Base-by-base conservation (phyloP, 2,888 invertebrate species). In the Prosopocoilus inquinatus region DNA sequence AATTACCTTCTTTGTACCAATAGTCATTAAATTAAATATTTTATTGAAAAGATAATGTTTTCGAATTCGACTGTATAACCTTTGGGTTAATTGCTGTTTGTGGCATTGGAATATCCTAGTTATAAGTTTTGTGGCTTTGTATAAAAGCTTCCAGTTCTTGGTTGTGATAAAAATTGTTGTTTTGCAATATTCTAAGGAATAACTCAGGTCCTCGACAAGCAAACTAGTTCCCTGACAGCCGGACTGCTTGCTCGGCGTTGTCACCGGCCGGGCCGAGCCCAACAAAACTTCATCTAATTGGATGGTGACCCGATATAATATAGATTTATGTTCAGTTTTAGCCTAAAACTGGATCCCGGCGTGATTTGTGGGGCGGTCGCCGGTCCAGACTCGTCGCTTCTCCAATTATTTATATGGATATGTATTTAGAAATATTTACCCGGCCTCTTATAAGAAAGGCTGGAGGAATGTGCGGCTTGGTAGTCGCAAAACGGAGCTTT, bases 301-400 rank as follows among this genome's bases (percentile, higher is more conserved):
- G 70, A 69, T 67, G 69, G 70, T 66, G 67, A 65, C 68, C 70
- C 71, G 74, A 75, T 75, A 74, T 75, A 73, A 75, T 75, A 75
- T 73, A 73, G 73, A 75, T 75, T 75, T 75, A 75, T 75, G 73
- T 71, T 66, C 67, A 70, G 70, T 73, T 72, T 74, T 72, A 66
- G 70, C 64, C 65, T 66, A 71, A 71, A 73, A 73, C 69, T 71
- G 72, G 71, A 70, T 70, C 66, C 60, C 63, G 64, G 61, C 63
- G 70, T 75, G 74, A 75, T 75, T 74, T 75, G 73, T 74, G 66
- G 66, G 66, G 64, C 70, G 62, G 62, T 61, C 56, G 50, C 59
- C 57, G 53, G 64, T 59, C 63, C 58, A 55, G 55, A 44, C 57
- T 43, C 55, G 45, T 51, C 50, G 55, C 48, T 49, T 47, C 58